These are phyloP conservation scores for Jaculus jaculus DNA, from an alignment of 2,113 vertebrate species.

Conservation along the genomic window DNA sequence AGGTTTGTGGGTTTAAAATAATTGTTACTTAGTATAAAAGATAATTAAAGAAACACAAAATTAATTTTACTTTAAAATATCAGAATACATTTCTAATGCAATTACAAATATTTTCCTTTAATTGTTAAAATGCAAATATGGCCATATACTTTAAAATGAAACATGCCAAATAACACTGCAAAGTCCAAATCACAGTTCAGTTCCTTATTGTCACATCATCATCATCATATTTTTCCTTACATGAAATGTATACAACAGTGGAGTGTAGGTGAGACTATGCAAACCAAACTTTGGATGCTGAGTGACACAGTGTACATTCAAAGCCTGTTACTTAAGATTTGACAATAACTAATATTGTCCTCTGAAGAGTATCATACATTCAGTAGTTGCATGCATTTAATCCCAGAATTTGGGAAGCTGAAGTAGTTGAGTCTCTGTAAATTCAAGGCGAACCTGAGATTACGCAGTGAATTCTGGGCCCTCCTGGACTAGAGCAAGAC, in stretches of 20 bases:
- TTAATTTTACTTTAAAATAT: constrained; percentile 36
- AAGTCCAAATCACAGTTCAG: not conserved
- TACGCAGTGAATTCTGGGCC: too few relatives aligned
- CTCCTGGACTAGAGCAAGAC: too few relatives aligned
- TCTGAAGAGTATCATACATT: not conserved
- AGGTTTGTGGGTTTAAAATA: not conserved
- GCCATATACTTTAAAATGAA: not conserved
- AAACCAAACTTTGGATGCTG: not conserved
- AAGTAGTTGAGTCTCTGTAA: too few relatives aligned
- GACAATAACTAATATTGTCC: not conserved
- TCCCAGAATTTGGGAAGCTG: too few relatives aligned
- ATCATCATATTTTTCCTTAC: not conserved
- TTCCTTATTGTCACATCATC: not conserved
- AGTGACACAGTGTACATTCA: not conserved
- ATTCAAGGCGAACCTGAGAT: too few relatives aligned
- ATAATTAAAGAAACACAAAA: not conserved
- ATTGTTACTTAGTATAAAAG: not conserved
- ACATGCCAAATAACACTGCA: not conserved
- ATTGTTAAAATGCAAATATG: not conserved
- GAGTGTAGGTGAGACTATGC: not conserved
- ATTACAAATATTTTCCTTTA: not conserved
- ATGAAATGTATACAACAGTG: not conserved
- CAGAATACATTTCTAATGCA: not conserved
- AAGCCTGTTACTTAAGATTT: not conserved
- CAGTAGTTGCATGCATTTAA: not conserved